phyloP scores from a whole-genome alignment of 2,113 vertebrate genomes.

The Gnathonemus echidnorhynchus region DNA sequence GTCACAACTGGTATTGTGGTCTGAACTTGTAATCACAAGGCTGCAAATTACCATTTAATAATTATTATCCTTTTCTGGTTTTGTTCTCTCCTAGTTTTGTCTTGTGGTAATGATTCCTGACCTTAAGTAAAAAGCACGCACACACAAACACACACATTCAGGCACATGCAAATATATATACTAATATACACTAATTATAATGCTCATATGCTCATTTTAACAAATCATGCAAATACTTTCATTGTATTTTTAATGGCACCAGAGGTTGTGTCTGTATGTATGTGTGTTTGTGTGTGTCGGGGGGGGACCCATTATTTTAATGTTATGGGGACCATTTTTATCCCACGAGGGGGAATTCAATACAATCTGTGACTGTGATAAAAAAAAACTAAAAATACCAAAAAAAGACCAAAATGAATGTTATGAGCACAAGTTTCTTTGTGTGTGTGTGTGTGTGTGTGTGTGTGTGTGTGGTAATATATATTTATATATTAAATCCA shows the following conservation, averaged over 20 bases:
- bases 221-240: background rate
- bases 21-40: conserved; percentile 48
- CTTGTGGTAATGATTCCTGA: conserved; percentile 42
- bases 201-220: background rate
- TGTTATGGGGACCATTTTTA: no score
- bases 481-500: background rate
- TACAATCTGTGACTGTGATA: no score
- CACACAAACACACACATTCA: background rate
- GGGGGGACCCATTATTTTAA: no score
- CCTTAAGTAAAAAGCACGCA: conserved; percentile 18
- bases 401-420: no score
- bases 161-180: background rate
- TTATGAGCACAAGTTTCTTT: no score
- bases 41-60: conserved; percentile 55
- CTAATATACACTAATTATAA: background rate
- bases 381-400: no score
- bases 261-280: background rate
- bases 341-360: no score
- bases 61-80: conserved; percentile 44
- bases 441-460: background rate
- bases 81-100: conserved; percentile 39
- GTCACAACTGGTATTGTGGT: conserved; percentile 28
- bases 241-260: background rate
- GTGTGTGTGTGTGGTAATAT: background rate
- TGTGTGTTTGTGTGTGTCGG: background rate